Percentiles rank a stretch among this genome's conserved stretches.
These are phyloP conservation scores for Maconellicoccus hirsutus DNA, from an alignment of 1,140 invertebrate species.

Conservation along the genomic window DNA sequence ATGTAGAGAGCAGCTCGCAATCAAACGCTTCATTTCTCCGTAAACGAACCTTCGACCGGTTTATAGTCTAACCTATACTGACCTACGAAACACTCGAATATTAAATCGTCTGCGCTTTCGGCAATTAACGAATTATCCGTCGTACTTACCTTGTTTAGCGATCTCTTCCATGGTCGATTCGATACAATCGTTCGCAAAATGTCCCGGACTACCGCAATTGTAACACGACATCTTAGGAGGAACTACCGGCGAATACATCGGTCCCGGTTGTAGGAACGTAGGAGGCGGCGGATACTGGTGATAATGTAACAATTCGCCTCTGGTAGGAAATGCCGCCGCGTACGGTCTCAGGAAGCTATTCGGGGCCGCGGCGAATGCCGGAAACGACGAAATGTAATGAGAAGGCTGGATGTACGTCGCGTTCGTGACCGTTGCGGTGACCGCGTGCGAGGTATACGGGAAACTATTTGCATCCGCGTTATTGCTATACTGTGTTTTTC, in stretches of 20 bases:
- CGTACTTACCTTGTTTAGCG: conserved; percentile 53
- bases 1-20: too few relatives aligned
- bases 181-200: conserved; percentile 69
- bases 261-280: conserved; percentile 37
- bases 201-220: conserved; percentile 55
- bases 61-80: neutral
- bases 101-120: neutral
- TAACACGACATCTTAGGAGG: conserved; percentile 40
- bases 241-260: conserved; percentile 37
- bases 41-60: neutral
- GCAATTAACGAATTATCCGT: too few relatives aligned
- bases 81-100: neutral
- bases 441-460: conserved; percentile 19
- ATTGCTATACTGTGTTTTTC: neutral
- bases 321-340: neutral
- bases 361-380: neutral
- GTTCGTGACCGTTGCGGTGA: conserved; percentile 15
- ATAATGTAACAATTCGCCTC: conserved; percentile 25
- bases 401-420: conserved; percentile 15
- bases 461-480: conserved; percentile 16
- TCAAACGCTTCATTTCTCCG: too few relatives aligned
- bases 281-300: conserved; percentile 26
- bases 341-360: conserved; percentile 1
- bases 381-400: conserved; percentile 18
- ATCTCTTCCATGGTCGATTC: conserved; percentile 80